phyloP scores from a whole-genome alignment of 2,113 vertebrate species.

The Semicossyphus pulcher region DNA sequence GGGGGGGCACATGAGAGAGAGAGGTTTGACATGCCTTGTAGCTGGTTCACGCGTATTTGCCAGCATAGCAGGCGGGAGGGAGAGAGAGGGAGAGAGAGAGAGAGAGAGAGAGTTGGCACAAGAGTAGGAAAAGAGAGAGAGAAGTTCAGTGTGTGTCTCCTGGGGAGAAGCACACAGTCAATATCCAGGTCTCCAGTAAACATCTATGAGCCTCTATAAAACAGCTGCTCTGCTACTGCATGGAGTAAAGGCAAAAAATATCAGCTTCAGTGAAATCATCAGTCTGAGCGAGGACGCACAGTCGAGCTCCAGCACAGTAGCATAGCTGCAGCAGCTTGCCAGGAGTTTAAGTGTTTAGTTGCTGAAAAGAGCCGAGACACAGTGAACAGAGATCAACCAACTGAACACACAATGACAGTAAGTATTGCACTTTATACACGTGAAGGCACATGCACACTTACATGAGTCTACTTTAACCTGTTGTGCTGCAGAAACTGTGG shows the following conservation, averaged over 20 bases:
- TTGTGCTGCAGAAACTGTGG: conserved; percentile 9
- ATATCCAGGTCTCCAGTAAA: conserved; percentile 66
- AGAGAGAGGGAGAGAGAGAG: conserved; percentile 45
- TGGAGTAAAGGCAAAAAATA: conserved; percentile 42
- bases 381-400: conserved; percentile 60
- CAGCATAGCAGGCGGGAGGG: conserved; percentile 61
- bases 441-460: not conserved
- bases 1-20: not conserved
- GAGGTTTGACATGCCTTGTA: conserved; percentile 69
- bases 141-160: conserved; percentile 46
- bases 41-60: conserved; percentile 70
- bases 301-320: conserved; percentile 20
- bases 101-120: conserved; percentile 61
- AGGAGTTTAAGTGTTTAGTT: conserved; percentile 40
- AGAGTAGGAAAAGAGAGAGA: conserved; percentile 66
- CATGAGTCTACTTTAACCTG: not conserved
- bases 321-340: conserved; percentile 2
- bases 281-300: not conserved
- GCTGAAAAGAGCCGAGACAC: conserved; percentile 47
- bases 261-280: conserved; percentile 19
- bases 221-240: conserved; percentile 57
- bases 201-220: conserved; percentile 55
- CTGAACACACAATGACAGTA: conserved; percentile 73
- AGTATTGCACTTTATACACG: conserved; percentile 53
- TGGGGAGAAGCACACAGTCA: conserved; percentile 53